Evolutionary conservation across 2,888 invertebrate genomes (phyloP).

Genomic region (Acheta domesticus): DNA sequence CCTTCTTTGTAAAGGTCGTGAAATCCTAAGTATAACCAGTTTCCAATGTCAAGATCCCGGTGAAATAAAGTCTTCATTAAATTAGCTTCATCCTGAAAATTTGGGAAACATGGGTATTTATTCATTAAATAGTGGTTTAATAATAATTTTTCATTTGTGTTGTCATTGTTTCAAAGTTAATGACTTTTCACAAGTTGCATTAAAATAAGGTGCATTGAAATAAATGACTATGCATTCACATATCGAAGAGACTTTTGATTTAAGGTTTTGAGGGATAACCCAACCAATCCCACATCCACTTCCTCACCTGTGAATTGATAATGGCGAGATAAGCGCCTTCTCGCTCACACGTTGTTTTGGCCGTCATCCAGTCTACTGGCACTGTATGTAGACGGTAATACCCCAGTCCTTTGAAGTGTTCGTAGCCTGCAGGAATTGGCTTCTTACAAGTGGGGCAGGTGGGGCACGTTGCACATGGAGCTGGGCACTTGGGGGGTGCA

Average conservation of each 20-base stretch:
- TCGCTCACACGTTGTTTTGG: neutral
- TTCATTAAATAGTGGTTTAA: no score
- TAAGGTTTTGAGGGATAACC: no score
- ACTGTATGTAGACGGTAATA: neutral
- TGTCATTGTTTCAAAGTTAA: no score
- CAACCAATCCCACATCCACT: no score
- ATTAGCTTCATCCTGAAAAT: neutral
- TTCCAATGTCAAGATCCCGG: neutral
- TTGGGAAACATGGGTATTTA: no score
- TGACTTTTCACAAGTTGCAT: no score
- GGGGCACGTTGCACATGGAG: neutral
- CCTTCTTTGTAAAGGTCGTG: slow-evolving; percentile 18
- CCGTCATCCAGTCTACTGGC: neutral
- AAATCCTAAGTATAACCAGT: neutral
- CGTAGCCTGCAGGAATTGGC: neutral
- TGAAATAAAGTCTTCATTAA: neutral
- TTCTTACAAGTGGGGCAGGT: neutral
- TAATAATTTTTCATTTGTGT: no score
- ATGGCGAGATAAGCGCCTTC: neutral
- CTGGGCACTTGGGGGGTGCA: neutral
- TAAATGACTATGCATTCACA: no score
- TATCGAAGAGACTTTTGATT: no score
- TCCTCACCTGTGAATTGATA: neutral
- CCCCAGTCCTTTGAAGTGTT: neutral
- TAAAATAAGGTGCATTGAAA: no score